A percentile compares a stretch with the other conserved stretches of the same genome.
These are phyloP conservation scores for Hirtodrosophila confusa DNA, from an alignment of 2,888 invertebrate genomes.

Conservation along the genomic window DNA sequence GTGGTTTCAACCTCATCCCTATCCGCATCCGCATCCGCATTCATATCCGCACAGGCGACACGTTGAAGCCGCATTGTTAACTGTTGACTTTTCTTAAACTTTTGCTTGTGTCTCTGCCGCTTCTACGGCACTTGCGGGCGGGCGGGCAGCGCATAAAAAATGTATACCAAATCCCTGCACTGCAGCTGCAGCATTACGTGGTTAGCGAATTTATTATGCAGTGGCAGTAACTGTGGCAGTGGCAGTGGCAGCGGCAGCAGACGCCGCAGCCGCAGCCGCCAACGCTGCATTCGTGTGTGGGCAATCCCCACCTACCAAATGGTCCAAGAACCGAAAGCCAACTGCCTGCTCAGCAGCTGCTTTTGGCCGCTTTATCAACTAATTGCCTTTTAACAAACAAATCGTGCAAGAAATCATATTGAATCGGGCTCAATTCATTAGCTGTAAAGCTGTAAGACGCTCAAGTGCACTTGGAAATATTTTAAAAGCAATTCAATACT, in stretches of 20 bases:
- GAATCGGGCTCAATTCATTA: conserved; percentile 71
- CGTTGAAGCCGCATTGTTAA: conserved; percentile 80
- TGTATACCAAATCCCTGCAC: conserved; percentile 79
- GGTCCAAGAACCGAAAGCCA: conserved; percentile 21
- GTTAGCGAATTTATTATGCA: conserved; percentile 84
- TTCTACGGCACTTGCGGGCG: conserved; percentile 50
- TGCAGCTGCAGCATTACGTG: conserved; percentile 83
- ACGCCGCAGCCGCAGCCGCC: conserved; percentile 46
- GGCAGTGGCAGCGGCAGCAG: conserved; percentile 17
- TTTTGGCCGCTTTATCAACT: conserved; percentile 57
- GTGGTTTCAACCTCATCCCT: conserved; percentile 12
- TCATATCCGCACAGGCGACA: conserved; percentile 66
- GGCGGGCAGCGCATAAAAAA: conserved; percentile 77
- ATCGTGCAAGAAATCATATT: conserved; percentile 80
- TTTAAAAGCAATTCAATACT: background rate
- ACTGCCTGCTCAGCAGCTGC: conserved; percentile 20
- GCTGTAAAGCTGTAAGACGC: conserved; percentile 47
- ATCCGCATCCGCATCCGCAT: conserved; percentile 36
- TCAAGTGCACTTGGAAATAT: conserved; percentile 39
- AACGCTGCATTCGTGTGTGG: conserved; percentile 45
- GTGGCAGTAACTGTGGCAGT: conserved; percentile 49
- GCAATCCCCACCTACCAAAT: conserved; percentile 13
- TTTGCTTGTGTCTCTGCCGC: conserved; percentile 61
- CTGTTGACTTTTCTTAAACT: conserved; percentile 81
- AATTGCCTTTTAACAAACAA: conserved; percentile 80